Conservation (phyloP, 2,113 vertebrate species). For the Geococcyx californianus region DNA sequence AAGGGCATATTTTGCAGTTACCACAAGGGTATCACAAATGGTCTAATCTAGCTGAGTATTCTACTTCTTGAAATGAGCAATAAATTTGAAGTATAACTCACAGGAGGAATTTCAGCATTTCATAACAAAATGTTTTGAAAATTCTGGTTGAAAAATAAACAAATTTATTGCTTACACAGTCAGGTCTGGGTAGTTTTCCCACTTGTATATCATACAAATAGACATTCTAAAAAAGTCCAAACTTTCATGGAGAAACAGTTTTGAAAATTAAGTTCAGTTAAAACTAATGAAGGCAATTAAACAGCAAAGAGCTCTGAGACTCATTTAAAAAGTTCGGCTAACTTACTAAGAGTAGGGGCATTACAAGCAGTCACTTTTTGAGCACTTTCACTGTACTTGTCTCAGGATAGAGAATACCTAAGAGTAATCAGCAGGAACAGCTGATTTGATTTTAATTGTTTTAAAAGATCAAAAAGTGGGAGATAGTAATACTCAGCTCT, state of each 20-base stretch:
- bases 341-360: not conserved
- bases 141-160: not conserved
- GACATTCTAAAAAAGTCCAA: not conserved
- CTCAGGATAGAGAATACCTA: not conserved
- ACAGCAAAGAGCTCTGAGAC: not conserved
- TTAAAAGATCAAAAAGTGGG: not conserved
- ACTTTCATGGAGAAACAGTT: not conserved
- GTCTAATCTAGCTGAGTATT: not conserved
- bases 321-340: not conserved
- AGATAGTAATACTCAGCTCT: not conserved
- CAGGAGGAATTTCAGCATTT: conserved; percentile 19
- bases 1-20: not conserved
- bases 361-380: not conserved
- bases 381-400: not conserved
- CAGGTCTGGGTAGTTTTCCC: not conserved
- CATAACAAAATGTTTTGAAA: not conserved
- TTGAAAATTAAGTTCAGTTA: not conserved
- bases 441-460: not conserved
- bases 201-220: not conserved
- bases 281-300: not conserved
- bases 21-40: not conserved
- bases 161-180: not conserved
- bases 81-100: not conserved
- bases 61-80: not conserved
- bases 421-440: not conserved